Conservation (phyloP, 2,888 invertebrate species). For the Oligia strigilis region DNA sequence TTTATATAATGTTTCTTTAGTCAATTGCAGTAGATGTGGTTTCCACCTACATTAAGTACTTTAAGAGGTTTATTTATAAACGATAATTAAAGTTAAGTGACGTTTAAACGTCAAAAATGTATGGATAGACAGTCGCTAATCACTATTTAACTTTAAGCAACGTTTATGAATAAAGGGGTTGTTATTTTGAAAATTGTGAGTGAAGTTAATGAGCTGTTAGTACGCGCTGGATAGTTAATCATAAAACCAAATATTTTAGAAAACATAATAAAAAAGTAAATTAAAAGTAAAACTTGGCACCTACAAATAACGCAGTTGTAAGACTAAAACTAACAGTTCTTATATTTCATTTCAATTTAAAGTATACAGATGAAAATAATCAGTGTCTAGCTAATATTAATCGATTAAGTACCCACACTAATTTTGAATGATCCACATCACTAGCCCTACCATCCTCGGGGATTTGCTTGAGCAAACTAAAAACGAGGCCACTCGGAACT, state of each 20-base stretch:
- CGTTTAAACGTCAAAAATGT: too few species aligned
- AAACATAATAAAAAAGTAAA: not conserved
- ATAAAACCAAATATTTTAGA: not conserved
- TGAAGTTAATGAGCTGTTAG: not conserved
- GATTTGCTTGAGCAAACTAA: constrained; percentile 66
- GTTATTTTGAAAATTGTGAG: not conserved
- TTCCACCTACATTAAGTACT: not conserved
- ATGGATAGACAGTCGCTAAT: too few species aligned
- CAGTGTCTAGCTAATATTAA: not conserved
- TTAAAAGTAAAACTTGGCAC: not conserved
- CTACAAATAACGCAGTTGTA: not conserved
- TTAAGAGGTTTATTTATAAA: too few species aligned
- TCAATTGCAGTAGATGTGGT: not conserved
- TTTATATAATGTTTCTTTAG: not conserved
- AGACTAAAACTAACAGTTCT: not conserved
- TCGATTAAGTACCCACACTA: constrained; percentile 19
- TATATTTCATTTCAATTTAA: not conserved
- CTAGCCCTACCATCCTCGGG: constrained; percentile 37
- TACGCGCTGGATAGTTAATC: not conserved
- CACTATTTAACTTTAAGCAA: too few species aligned
- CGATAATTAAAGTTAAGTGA: too few species aligned
- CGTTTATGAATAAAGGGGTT: too few species aligned
- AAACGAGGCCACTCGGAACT: constrained; percentile 58
- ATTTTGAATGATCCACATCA: constrained; percentile 49
- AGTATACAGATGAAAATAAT: not conserved